Conservation (phyloP, 2,888 invertebrate genomes). For the Dryococelus australis region DNA sequence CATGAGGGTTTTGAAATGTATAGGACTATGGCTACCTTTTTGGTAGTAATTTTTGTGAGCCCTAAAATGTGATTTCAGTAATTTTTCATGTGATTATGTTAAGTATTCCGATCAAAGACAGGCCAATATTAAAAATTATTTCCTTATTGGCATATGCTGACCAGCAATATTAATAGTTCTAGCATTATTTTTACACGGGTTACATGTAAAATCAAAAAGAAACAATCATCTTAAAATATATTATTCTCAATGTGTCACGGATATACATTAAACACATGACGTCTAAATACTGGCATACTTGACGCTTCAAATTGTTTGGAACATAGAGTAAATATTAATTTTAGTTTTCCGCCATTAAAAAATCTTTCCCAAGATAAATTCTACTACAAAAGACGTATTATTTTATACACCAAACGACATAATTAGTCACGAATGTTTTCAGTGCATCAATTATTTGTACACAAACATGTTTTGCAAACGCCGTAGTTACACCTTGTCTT, state of each 20-base stretch:
- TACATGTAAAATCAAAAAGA: background rate
- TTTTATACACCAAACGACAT: background rate
- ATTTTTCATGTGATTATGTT: no score
- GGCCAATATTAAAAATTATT: no score
- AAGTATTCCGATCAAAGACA: no score
- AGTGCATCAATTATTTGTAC: background rate
- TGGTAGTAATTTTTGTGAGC: no score
- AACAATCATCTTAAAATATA: slow-evolving; percentile 2
- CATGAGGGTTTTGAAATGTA: no score
- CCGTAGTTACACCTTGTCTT: background rate
- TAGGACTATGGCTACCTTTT: no score
- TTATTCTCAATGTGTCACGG: background rate
- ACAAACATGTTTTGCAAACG: background rate
- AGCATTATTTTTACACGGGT: background rate
- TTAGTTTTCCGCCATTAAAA: background rate
- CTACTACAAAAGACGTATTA: slow-evolving; percentile 11
- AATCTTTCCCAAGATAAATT: background rate
- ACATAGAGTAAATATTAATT: background rate
- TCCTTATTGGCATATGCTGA: no score
- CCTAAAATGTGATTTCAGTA: no score
- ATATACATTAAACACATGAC: slow-evolving; percentile 4
- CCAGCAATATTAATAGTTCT: no score
- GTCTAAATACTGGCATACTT: background rate
- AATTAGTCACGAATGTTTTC: background rate
- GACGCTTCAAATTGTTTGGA: background rate